These are phyloP conservation scores for Apoderus coryli DNA, from an alignment of 2,888 invertebrate genomes.

Conservation along the genomic window DNA sequence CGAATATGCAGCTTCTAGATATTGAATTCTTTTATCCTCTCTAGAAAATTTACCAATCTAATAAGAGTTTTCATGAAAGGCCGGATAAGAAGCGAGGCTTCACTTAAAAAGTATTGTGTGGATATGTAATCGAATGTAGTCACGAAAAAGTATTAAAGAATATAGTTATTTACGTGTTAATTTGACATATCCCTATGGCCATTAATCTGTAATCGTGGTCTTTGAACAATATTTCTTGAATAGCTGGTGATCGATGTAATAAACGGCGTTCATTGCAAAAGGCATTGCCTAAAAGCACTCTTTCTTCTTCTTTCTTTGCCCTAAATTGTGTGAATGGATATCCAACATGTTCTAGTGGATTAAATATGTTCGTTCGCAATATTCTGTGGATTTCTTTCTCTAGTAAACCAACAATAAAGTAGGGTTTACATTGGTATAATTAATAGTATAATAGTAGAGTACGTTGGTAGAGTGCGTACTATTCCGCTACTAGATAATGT, in stretches of 20 bases:
- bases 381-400: conserved; percentile 47
- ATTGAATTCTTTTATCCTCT: conserved; percentile 33
- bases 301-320: conserved; percentile 31
- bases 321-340: conserved; percentile 32
- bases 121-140: neutral
- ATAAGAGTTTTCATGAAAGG: too few species aligned
- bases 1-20: conserved; percentile 38
- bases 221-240: conserved; percentile 42
- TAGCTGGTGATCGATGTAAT: conserved; percentile 41
- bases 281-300: conserved; percentile 39
- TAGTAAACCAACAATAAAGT: too few species aligned
- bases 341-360: conserved; percentile 35
- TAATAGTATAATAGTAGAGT: too few species aligned
- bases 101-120: neutral
- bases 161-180: conserved; percentile 24
- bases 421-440: too few species aligned
- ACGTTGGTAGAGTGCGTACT: too few species aligned
- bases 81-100: too few species aligned
- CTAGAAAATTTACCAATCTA: conserved; percentile 20
- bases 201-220: conserved; percentile 44
- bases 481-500: too few species aligned
- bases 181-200: conserved; percentile 35
- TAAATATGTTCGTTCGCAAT: conserved; percentile 45
- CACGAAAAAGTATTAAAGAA: neutral
- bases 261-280: conserved; percentile 40